Percentiles rank a stretch among this genome's conserved stretches.
These are phyloP conservation scores for Enteromius radiatus DNA, from an alignment of 2,797 vertebrate species.

Conservation along the genomic window DNA sequence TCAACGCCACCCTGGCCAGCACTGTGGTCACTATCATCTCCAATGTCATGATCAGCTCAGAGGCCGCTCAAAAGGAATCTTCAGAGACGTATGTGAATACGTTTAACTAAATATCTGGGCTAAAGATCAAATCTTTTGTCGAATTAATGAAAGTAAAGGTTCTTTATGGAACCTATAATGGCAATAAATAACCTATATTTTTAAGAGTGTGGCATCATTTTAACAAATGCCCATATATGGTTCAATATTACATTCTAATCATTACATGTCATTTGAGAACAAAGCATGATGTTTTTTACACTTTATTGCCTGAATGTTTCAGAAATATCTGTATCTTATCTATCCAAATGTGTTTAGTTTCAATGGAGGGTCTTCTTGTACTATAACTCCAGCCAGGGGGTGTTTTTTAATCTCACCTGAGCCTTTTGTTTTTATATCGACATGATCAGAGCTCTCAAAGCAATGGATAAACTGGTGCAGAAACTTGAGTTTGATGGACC, in stretches of 20 bases:
- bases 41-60: constrained; percentile 89
- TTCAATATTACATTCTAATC: not conserved
- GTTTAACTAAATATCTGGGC: not conserved
- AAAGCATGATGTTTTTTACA: not conserved
- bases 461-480: constrained; percentile 89
- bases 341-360: not conserved
- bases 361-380: not conserved
- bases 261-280: not conserved
- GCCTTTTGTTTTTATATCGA: not conserved
- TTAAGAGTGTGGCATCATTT: not conserved
- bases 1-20: constrained; percentile 84
- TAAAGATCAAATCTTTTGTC: not conserved
- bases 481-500: constrained; percentile 88
- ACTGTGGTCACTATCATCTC: constrained; percentile 93
- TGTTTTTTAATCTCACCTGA: not conserved
- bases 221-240: not conserved
- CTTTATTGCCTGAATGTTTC: not conserved
- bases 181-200: not conserved
- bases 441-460: constrained; percentile 85
- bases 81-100: constrained; percentile 82
- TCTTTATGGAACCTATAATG: not conserved
- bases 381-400: not conserved
- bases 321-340: constrained; percentile 2
- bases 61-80: constrained; percentile 76
- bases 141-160: not conserved